Percentiles rank a stretch among this genome's conserved stretches.
Evolutionary conservation across 2,888 invertebrate species (phyloP).

Genomic region (Hipparchia semele): DNA sequence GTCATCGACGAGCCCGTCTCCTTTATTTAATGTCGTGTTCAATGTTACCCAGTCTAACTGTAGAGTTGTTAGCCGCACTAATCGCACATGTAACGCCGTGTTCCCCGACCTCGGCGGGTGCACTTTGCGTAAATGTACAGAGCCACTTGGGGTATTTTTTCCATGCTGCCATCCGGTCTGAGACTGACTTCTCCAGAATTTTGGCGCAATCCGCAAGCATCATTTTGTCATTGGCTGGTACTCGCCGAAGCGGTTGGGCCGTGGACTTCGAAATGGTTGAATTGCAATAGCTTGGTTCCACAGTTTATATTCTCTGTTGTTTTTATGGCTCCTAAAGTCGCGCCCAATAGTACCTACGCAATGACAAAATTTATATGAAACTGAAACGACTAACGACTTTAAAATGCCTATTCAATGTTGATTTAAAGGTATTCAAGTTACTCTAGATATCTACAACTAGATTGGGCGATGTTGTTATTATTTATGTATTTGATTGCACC

Average conservation of each 20-base stretch:
- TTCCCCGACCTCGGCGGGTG: not conserved
- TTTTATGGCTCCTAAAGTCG: not conserved
- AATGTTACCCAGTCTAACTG: not conserved
- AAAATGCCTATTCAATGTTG: too few species aligned
- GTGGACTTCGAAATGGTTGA: too few species aligned
- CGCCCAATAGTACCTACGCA: too few species aligned
- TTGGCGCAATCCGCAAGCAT: not conserved
- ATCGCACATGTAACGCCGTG: not conserved
- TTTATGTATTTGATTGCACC: too few species aligned
- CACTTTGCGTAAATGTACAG: too few species aligned
- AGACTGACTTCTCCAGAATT: not conserved
- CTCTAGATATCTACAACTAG: not conserved
- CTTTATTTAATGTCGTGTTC: not conserved
- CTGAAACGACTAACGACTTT: too few species aligned
- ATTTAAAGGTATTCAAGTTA: not conserved
- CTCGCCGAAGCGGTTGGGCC: not conserved
- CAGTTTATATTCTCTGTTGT: not conserved
- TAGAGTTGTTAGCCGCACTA: not conserved
- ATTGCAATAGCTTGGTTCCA: too few species aligned
- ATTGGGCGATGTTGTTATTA: too few species aligned
- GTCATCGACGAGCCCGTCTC: conserved; percentile 81
- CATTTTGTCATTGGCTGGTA: not conserved
- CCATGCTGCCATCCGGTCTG: not conserved
- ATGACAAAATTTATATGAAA: too few species aligned
- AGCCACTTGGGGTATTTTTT: too few species aligned